Conservation (phyloP, 2,113 vertebrate species). For the Furnarius figulus region DNA sequence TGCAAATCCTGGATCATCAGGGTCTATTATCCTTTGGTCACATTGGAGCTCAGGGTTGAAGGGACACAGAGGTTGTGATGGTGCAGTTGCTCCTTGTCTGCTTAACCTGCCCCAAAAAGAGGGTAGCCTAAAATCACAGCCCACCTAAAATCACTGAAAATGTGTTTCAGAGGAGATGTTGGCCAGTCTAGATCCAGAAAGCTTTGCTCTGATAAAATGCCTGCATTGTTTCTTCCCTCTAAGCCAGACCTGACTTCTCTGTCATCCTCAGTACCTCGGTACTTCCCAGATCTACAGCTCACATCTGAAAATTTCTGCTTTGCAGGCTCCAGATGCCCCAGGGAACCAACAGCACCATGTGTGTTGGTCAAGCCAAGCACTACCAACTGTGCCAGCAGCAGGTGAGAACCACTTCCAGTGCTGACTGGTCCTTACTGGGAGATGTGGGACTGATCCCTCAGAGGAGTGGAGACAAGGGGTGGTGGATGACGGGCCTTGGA, state of each 20-base stretch:
- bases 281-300: neutral
- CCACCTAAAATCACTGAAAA: neutral
- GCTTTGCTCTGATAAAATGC: neutral
- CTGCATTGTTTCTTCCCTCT: neutral
- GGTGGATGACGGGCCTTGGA: neutral
- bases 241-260: neutral
- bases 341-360: constrained; percentile 79
- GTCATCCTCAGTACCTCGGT: neutral
- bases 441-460: rapidly evolving
- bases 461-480: neutral
- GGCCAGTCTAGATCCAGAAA: neutral
- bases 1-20: neutral
- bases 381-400: constrained; percentile 86
- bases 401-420: constrained; percentile 64
- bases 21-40: neutral
- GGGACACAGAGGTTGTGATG: neutral
- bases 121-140: neutral
- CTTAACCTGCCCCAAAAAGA: neutral
- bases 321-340: constrained; percentile 79
- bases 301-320: neutral
- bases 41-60: neutral
- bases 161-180: neutral
- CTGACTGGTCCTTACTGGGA: neutral
- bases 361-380: constrained; percentile 78
- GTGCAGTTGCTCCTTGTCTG: neutral